These are phyloP conservation scores for Heliconius nattereri DNA, from an alignment of 1,140 invertebrate genomes.

Conservation along the genomic window DNA sequence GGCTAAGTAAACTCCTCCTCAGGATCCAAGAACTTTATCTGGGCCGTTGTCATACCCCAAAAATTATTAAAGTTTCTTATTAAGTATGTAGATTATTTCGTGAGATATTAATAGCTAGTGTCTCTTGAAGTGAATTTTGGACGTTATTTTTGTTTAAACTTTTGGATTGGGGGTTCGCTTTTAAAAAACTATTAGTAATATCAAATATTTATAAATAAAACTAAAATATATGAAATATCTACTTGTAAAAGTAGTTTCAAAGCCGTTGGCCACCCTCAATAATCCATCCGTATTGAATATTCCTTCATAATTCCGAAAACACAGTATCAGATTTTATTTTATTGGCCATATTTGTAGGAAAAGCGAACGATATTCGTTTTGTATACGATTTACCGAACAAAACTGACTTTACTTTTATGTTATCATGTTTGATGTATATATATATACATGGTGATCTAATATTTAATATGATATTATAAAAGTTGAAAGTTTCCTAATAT, in stretches of 20 bases:
- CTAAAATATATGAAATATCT: neutral
- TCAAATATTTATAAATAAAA: too few species aligned
- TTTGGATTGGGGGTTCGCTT: too few species aligned
- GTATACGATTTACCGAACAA: conserved; percentile 41
- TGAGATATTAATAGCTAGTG: neutral
- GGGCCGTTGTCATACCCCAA: conserved; percentile 3
- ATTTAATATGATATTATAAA: neutral
- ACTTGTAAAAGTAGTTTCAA: neutral
- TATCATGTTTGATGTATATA: conserved; percentile 24
- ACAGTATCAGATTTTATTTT: conserved; percentile 50
- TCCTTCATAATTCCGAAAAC: conserved; percentile 48
- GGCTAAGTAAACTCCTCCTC: conserved; percentile 10
- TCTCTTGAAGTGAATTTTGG: too few species aligned
- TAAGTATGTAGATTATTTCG: conserved; percentile 9
- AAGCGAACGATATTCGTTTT: conserved; percentile 44
- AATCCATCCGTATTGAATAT: conserved; percentile 43
- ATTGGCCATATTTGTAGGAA: conserved; percentile 53
- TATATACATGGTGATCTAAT: neutral
- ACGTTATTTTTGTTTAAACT: too few species aligned
- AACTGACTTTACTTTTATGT: conserved; percentile 34
- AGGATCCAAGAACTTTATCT: conserved; percentile 14
- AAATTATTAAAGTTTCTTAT: conserved; percentile 15
- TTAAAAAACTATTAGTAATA: too few species aligned
- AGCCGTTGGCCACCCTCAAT: conserved; percentile 4
- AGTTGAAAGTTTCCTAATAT: too few species aligned